phyloP scores from a whole-genome alignment of 2,888 invertebrate species.

The Pristionchus exspectatus region DNA sequence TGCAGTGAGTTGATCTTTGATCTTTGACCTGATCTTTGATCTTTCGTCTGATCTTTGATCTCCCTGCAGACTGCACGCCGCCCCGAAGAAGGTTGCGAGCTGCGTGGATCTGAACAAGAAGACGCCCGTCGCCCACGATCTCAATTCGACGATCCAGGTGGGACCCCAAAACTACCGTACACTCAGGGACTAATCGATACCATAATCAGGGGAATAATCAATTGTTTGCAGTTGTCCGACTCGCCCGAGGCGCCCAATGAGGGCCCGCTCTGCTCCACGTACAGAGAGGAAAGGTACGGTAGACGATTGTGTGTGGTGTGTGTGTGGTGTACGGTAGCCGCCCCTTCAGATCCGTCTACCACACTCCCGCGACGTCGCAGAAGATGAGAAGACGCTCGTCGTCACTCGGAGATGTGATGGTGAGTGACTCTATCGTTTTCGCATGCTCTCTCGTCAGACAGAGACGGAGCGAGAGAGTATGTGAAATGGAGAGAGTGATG shows the following conservation, averaged over 20 bases:
- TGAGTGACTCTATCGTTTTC: constrained; percentile 14
- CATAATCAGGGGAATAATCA: not conserved
- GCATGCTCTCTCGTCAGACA: not conserved
- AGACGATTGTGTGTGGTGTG: not conserved
- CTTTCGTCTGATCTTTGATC: not conserved
- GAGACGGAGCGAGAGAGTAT: not conserved
- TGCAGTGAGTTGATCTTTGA: not conserved
- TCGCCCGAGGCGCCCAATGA: constrained; percentile 17
- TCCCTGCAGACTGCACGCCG: not conserved
- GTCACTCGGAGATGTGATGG: not conserved
- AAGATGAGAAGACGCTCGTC: constrained; percentile 38
- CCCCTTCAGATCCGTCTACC: constrained; percentile 27
- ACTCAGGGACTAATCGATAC: not conserved
- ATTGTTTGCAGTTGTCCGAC: not conserved
- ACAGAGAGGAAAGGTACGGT: constrained; percentile 36
- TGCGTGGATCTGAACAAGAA: not conserved
- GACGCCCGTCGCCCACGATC: not conserved
- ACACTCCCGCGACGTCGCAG: constrained; percentile 27
- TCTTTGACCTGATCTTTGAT: not conserved
- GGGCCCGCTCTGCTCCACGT: constrained; percentile 23
- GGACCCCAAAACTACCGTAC: not conserved
- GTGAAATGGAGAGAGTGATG: not conserved
- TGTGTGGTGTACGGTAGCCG: not conserved
- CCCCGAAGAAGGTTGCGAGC: not conserved
- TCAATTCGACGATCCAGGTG: not conserved